phyloP scores from a whole-genome alignment of 1,140 invertebrate species.

The Achatina immaculata region DNA sequence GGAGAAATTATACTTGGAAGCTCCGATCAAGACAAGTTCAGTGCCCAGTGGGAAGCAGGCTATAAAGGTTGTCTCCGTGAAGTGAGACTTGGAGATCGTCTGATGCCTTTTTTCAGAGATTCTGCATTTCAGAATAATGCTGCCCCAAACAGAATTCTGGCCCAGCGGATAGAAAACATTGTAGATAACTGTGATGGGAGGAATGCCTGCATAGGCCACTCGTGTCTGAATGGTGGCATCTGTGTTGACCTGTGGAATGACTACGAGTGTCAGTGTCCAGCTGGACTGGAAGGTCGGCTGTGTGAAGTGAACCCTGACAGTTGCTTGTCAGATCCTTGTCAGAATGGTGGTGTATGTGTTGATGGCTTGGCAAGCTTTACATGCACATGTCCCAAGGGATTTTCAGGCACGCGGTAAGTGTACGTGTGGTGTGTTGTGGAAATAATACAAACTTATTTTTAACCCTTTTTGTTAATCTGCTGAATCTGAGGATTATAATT shows the following conservation, averaged over 20 bases:
- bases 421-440: neutral
- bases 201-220: constrained; percentile 46
- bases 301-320: constrained; percentile 73
- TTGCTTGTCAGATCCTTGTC: constrained; percentile 83
- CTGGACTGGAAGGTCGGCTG: constrained; percentile 82
- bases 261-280: constrained; percentile 63
- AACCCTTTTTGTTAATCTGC: neutral
- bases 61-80: constrained; percentile 88
- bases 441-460: neutral
- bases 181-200: constrained; percentile 6
- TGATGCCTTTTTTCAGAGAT: constrained; percentile 88
- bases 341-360: constrained; percentile 73
- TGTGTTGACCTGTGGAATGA: constrained; percentile 69
- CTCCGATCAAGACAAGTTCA: neutral
- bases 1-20: constrained; percentile 22
- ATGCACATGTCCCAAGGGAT: constrained; percentile 56
- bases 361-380: constrained; percentile 51
- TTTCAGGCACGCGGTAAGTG: constrained; percentile 15
- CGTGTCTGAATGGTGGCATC: constrained; percentile 69
- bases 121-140: neutral
- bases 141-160: constrained; percentile 1
- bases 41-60: constrained; percentile 20
- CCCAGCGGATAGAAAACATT: neutral
- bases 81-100: constrained; percentile 84
- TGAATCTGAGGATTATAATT: neutral